Base-by-base conservation (phyloP, 2,113 vertebrate genomes). In the Serilophus lunatus region DNA sequence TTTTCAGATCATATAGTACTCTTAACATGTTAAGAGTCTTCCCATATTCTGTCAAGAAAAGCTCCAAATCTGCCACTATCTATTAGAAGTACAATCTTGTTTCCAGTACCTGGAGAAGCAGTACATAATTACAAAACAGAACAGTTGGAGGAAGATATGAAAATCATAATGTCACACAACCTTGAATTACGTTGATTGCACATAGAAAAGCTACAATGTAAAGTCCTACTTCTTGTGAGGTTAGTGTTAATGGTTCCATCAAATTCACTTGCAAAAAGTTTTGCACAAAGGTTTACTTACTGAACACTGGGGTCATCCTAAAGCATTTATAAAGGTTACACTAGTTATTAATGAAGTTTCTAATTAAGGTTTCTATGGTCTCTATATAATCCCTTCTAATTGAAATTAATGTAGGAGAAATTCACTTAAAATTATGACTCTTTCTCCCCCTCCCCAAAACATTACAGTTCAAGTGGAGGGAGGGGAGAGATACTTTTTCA, bases 81-180 rank as follows among this genome's bases (percentile, higher is more conserved):
- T 90, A 13, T 60, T 91, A 86, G 59, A 87, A 70, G 42, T 6
- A 72, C 10, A 0, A 85, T 77, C 82, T 90, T 95, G 66, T 86
- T 94, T 60, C 56, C 76, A 86, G 54, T 22, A 64, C 79, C 76
- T 68, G 51, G 19, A 94, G 79, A 77, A 90, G 64, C 65, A 51
- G 59, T 3, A 92, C 35, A 68, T 44, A 95, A 96, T 94, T 90
- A 80, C 42, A 77, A 92, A 85, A 70, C 82, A 94, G 92, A 88
- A 83, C 18, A 93, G 75, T 60, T 78, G 76, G 47, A 78, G 60
- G 56, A 96, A 95, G 92, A 81, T 90, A 89, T 93, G 78, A 77
- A 93, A 95, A 92, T 93, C 82, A 74, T 86, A 93, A 63, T 88
- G 82, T 56, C 71, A 81, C 85, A 74, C 33, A 83, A 42, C 60